A percentile compares a stretch with the other conserved stretches of the same genome.
Evolutionary conservation across 2,113 vertebrate species (phyloP).

Genomic region (Platysternon megacephalum): DNA sequence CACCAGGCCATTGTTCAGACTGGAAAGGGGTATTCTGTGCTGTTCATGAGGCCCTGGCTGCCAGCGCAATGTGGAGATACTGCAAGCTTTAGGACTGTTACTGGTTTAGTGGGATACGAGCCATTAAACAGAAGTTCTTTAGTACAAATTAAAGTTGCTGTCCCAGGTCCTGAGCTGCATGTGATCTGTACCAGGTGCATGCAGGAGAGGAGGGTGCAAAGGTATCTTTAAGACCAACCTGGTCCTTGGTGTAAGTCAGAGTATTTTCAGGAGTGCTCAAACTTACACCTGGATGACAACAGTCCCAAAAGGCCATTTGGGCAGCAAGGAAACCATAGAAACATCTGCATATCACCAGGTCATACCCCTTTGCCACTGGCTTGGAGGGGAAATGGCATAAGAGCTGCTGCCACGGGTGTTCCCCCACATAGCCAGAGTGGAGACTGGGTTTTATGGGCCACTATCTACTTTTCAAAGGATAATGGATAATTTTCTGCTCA

Average conservation of each 20-base stretch:
- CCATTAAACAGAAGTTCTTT: not conserved
- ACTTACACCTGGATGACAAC: not conserved
- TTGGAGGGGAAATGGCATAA: not conserved
- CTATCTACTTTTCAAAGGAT: not conserved
- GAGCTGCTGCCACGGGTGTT: not conserved
- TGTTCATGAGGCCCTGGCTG: not conserved
- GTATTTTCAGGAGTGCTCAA: not conserved
- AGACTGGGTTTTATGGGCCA: not conserved
- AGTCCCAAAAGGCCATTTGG: rapidly evolving
- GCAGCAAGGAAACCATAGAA: not conserved
- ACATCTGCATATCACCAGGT: not conserved
- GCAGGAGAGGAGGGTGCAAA: not conserved
- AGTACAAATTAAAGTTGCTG: not conserved
- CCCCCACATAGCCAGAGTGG: not conserved
- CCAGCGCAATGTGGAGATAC: not conserved
- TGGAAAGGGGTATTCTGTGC: not conserved
- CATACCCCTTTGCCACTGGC: not conserved
- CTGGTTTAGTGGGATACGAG: not conserved
- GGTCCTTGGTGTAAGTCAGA: not conserved
- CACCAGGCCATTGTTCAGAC: rapidly evolving
- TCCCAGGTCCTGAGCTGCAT: not conserved
- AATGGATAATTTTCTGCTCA: not conserved
- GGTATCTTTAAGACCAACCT: not conserved
- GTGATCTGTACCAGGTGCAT: not conserved
- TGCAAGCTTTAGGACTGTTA: not conserved